Percentiles rank a stretch among this genome's conserved stretches.
These are phyloP conservation scores for Rhadinocentrus ornatus DNA, from an alignment of 2,797 vertebrate genomes.

Conservation along the genomic window DNA sequence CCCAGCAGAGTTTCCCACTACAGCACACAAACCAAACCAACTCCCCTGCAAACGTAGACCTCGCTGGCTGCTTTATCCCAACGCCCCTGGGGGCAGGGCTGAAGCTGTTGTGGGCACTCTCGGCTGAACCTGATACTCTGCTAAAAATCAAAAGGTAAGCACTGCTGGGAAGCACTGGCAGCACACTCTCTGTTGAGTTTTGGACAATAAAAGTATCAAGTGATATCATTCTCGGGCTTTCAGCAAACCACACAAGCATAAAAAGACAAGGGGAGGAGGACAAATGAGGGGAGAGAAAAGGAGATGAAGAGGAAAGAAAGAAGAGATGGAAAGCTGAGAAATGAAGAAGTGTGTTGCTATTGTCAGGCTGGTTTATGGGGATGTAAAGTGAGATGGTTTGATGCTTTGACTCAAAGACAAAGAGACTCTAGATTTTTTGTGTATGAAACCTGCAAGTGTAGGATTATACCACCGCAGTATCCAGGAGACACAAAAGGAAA, in stretches of 20 bases:
- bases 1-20: conserved; percentile 46
- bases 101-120: conserved; percentile 50
- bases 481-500: conserved; percentile 24
- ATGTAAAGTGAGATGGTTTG: conserved; percentile 42
- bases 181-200: conserved; percentile 30
- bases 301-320: conserved; percentile 9
- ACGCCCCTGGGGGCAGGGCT: conserved; percentile 37
- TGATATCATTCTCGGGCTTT: conserved; percentile 43
- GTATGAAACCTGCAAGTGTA: conserved; percentile 23
- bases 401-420: conserved; percentile 48
- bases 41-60: conserved; percentile 63
- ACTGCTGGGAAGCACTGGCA: conserved; percentile 49
- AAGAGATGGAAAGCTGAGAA: conserved; percentile 38
- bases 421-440: conserved; percentile 20
- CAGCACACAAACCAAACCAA: conserved; percentile 38
- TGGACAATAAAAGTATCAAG: conserved; percentile 59
- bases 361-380: conserved; percentile 54
- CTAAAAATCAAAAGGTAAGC: conserved; percentile 63
- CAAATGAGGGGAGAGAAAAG: conserved; percentile 34
- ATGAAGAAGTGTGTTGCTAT: conserved; percentile 45
- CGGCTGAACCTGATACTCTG: conserved; percentile 64
- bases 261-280: conserved; percentile 26
- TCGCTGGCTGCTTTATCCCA: conserved; percentile 45
- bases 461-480: conserved; percentile 3
- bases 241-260: conserved; percentile 50